Evolutionary conservation across 2,797 vertebrate genomes (phyloP).

Genomic region (Nannoperca obscura): DNA sequence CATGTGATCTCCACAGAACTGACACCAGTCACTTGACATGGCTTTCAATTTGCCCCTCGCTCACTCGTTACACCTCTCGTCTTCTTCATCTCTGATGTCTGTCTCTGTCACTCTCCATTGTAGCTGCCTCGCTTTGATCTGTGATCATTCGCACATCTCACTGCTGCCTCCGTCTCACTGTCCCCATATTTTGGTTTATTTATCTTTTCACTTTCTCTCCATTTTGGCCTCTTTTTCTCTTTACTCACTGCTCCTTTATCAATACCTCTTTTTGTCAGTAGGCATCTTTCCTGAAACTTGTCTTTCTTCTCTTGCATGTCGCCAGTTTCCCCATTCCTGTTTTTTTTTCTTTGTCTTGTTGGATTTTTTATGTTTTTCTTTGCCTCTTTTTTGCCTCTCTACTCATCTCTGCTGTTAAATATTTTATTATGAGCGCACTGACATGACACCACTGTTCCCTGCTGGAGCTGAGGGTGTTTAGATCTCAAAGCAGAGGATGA

Average conservation of each 20-base stretch:
- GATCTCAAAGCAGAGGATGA: slow-evolving; percentile 47
- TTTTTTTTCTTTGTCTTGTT: slow-evolving; percentile 21
- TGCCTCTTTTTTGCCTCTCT: slow-evolving; percentile 3
- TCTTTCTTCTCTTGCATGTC: slow-evolving; percentile 18
- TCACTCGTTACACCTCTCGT: slow-evolving; percentile 18
- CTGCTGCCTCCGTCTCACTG: background rate
- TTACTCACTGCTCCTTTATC: slow-evolving; percentile 12
- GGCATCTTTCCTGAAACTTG: slow-evolving; percentile 14
- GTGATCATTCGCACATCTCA: slow-evolving; percentile 1
- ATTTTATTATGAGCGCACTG: slow-evolving; percentile 63
- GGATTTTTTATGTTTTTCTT: slow-evolving; percentile 32
- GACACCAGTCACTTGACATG: slow-evolving; percentile 39
- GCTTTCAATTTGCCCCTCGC: slow-evolving; percentile 34
- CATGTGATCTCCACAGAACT: slow-evolving; percentile 37
- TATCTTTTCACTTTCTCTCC: slow-evolving; percentile 6
- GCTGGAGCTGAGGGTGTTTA: slow-evolving; percentile 49
- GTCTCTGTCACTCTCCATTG: slow-evolving; percentile 35
- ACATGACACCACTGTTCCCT: slow-evolving; percentile 57
- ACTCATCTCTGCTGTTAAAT: slow-evolving; percentile 62
- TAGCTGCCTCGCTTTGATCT: slow-evolving; percentile 23
- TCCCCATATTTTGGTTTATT: slow-evolving; percentile 3
- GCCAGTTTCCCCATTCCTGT: background rate
- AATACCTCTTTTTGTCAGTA: slow-evolving; percentile 1
- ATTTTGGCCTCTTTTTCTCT: slow-evolving; percentile 15
- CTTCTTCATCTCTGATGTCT: slow-evolving; percentile 9